phyloP scores from a whole-genome alignment of 92 coral and sea anemone species.

The Actinostola sp. region DNA sequence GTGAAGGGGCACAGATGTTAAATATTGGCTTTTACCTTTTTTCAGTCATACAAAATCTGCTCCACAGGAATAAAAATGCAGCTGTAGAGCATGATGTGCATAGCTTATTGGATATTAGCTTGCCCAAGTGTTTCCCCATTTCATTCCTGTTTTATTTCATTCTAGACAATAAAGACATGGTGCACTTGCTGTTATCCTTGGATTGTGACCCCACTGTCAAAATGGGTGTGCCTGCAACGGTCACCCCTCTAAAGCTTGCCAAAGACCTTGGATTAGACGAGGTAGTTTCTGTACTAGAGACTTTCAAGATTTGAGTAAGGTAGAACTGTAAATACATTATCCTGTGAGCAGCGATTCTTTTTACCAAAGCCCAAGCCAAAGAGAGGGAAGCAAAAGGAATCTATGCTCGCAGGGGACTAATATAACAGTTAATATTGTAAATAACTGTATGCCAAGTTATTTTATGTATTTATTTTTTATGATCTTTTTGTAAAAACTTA shows the following conservation, averaged over 20 bases:
- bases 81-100: neutral
- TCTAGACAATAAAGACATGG: constrained; percentile 79
- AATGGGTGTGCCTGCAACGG: constrained; percentile 79
- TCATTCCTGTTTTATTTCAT: neutral
- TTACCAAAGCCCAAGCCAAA: too few relatives aligned
- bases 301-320: neutral
- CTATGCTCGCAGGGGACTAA: too few relatives aligned
- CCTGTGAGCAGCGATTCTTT: too few relatives aligned
- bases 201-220: constrained; percentile 65
- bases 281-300: constrained; percentile 24
- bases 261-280: constrained; percentile 80
- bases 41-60: too few relatives aligned
- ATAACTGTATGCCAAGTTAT: too few relatives aligned
- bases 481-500: too few relatives aligned
- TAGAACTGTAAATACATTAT: neutral
- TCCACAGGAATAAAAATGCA: too few relatives aligned
- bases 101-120: neutral
- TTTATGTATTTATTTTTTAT: too few relatives aligned
- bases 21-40: too few relatives aligned
- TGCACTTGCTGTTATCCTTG: constrained; percentile 63
- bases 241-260: constrained; percentile 75
- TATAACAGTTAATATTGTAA: too few relatives aligned
- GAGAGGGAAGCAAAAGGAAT: too few relatives aligned
- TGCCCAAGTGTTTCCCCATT: neutral
- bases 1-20: too few relatives aligned